phyloP scores from a whole-genome alignment of 2,888 invertebrate genomes.

The Apamea anceps region DNA sequence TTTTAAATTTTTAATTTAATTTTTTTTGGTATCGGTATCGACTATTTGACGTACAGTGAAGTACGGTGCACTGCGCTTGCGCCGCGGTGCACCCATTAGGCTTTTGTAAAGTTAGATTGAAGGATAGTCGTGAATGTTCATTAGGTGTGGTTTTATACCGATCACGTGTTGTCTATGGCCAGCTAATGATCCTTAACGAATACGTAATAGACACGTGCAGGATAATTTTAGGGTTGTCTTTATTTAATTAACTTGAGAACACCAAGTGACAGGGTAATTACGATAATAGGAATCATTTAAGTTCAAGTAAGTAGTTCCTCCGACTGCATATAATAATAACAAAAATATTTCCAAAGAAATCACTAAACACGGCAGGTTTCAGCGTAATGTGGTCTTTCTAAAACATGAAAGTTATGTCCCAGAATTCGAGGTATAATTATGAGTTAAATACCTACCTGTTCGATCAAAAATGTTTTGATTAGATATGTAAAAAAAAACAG shows the following conservation, averaged over 20 bases:
- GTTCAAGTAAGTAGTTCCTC: background rate
- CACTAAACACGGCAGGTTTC: background rate
- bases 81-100: slow-evolving; percentile 19
- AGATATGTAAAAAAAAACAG: background rate
- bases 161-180: slow-evolving; percentile 18
- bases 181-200: slow-evolving; percentile 41
- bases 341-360: background rate
- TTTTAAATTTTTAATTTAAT: too few relatives aligned
- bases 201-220: slow-evolving; percentile 34
- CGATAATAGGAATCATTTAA: background rate
- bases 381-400: slow-evolving; percentile 24
- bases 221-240: slow-evolving; percentile 15
- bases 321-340: background rate
- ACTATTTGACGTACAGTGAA: slow-evolving; percentile 3
- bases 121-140: slow-evolving; percentile 43
- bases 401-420: slow-evolving; percentile 34
- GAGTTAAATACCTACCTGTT: background rate
- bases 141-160: slow-evolving; percentile 21
- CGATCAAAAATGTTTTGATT: background rate
- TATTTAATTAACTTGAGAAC: slow-evolving; percentile 1
- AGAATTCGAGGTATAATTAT: slow-evolving; percentile 10
- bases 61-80: background rate
- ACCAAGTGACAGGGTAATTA: slow-evolving; percentile 8
- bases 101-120: slow-evolving; percentile 39
- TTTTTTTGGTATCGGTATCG: slow-evolving; percentile 20